phyloP scores from a whole-genome alignment of 2,888 invertebrate species.

The Xestia xanthographa region DNA sequence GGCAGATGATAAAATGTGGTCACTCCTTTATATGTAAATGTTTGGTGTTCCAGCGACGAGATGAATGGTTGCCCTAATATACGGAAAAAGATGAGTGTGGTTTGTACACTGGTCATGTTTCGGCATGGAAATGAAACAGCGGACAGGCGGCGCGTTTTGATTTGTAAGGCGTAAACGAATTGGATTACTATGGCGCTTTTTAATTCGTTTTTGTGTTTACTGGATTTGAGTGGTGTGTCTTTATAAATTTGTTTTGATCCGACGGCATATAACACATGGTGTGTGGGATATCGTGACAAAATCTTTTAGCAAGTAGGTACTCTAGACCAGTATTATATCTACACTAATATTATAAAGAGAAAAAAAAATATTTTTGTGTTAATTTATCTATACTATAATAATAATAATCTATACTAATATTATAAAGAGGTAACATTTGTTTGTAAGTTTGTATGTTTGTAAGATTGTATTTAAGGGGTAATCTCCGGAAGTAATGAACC shows the following conservation, averaged over 20 bases:
- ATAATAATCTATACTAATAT: too few species aligned
- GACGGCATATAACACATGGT: not conserved
- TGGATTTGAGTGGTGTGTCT: not conserved
- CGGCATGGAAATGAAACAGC: slow-evolving; percentile 40
- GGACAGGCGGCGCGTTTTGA: slow-evolving; percentile 26
- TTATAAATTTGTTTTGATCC: not conserved
- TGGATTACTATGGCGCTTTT: slow-evolving; percentile 9
- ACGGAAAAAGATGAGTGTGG: slow-evolving; percentile 33
- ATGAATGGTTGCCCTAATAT: slow-evolving; percentile 52
- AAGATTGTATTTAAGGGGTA: too few species aligned
- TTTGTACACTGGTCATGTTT: slow-evolving; percentile 50
- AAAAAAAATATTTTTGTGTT: too few species aligned
- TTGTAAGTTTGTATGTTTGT: too few species aligned
- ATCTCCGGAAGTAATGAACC: too few species aligned
- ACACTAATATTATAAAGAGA: too few species aligned
- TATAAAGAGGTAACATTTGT: too few species aligned
- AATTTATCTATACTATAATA: too few species aligned
- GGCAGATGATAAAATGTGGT: not conserved
- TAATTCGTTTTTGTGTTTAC: not conserved
- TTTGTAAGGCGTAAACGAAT: slow-evolving; percentile 25
- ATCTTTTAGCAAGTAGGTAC: not conserved
- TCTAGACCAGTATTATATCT: not conserved
- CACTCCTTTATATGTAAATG: slow-evolving; percentile 42
- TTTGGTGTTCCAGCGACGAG: slow-evolving; percentile 38
- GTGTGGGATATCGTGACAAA: not conserved